Evolutionary conservation across 2,797 vertebrate species (phyloP), one percentile per base, ranked within the genome.

Genomic region (Telmatherina bonti): DNA sequence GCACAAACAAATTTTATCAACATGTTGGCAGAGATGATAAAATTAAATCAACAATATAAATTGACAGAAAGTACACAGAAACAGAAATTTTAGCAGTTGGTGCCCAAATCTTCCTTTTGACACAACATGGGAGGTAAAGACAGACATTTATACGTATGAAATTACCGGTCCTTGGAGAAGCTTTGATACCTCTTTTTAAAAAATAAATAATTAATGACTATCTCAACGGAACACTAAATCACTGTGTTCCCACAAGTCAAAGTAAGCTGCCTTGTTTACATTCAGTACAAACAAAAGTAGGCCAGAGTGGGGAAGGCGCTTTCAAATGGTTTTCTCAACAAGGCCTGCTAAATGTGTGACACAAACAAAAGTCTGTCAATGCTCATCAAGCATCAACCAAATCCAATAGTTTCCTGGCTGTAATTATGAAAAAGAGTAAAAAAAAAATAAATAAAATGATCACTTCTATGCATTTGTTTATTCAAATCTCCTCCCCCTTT

Each of bases 271-370:
- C 31, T 69, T 78, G 53, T 76, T 70, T 71, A 71, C n/a, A 30
- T 38, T 58, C 63, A 74, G 49, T 72, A 82, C 74, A 62, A 67
- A 56, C 70, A 52, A 79, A 67, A 76, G 12, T 51, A 45, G 41
- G 41, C 41, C 33, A 29, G 16, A 27, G 3, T 24, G n/a, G 12
- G 26, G 12, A 58, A 26, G 26, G 45, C 57, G 12, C 30, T 60
- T 74, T 60, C 15, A 47, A 70, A 65, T 8, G 43, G 2, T 8
- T 20, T n/a, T 8, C 43, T n/a, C 43, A n/a, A 3, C n/a, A 7
- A 16, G 36, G 18, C 2, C 18, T 5, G n/a, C 29, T n/a, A 18
- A 30, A 18, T 55, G 27, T 30, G 8, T 54, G 31, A 6, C 20
- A 4, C 35, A 31, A 67, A 15, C 3, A n/a, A 51, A 70, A 31